Conservation (phyloP, 1,140 invertebrate species). For the Bombus cullumanus region DNA sequence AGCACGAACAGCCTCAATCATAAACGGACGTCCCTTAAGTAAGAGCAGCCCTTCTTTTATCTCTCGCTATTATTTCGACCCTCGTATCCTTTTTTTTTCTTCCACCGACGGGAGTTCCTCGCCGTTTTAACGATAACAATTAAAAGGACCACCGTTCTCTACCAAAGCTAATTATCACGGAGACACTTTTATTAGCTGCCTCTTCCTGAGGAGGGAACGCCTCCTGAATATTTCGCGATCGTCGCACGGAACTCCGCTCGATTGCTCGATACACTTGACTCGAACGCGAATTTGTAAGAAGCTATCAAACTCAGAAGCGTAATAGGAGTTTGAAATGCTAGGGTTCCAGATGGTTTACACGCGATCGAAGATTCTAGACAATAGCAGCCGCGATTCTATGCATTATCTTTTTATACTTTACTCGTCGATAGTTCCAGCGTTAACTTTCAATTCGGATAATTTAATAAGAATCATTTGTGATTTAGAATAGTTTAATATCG, state of each 20-base stretch:
- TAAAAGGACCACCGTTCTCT: conserved; percentile 67
- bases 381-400: too few relatives aligned
- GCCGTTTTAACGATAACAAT: conserved; percentile 77
- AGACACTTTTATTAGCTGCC: conserved; percentile 70
- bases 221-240: conserved; percentile 32
- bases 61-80: conserved; percentile 74
- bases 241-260: conserved; percentile 13
- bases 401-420: too few relatives aligned
- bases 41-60: conserved; percentile 72
- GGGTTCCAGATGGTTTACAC: too few relatives aligned
- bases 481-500: background rate
- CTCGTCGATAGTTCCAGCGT: background rate
- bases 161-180: conserved; percentile 75
- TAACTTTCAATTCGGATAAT: background rate
- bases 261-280: background rate
- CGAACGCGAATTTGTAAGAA: background rate
- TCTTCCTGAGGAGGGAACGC: conserved; percentile 30
- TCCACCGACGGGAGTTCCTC: conserved; percentile 41
- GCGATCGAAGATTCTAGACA: too few relatives aligned
- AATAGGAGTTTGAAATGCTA: background rate
- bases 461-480: background rate
- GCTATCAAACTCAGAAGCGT: background rate
- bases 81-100: conserved; percentile 34
- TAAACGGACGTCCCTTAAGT: conserved; percentile 74
- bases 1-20: conserved; percentile 71